Base-by-base conservation (phyloP, 2,797 vertebrate genomes). In the Chloroceryle inda region DNA sequence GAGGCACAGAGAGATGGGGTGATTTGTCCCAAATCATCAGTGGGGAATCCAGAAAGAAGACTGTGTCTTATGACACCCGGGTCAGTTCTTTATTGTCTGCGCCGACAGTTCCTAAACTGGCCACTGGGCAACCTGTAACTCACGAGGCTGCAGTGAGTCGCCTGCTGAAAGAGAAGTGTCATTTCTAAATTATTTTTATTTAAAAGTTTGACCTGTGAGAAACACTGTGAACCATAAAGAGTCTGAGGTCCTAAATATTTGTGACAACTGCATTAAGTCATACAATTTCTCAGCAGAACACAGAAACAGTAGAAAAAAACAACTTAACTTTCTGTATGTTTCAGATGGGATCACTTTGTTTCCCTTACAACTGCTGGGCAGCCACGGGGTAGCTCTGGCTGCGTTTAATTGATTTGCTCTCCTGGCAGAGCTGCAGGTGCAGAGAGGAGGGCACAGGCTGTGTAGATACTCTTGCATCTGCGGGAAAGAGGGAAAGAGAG, bases 401-500 rank as follows among this genome's bases (percentile, higher is more conserved):
- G 9, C 5, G 1, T 67, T 49, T 45, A 40, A 56, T 72, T 38
- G 80, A 37, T 71, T 73, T 89, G 84, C 64, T 88, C 69, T 66
- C 68, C 71, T n/a, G 59, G 63, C 59, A 95, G 71, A 94, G 73
- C 75, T 85, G 78, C 69, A 80, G 58, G 64, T 29, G 72, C 56
- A 53, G 27, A 44, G 63, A 35, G 52, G 37, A 83, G 59, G 45
- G 62, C 73, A 69, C 53, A 16, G 62, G 49, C 59, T 88, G 27
- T 38, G 50, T 5, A 69, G 66, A 76, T 35, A 55, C 45, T 52
- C 81, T 83, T 42, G 29, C 64, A 49, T 42, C 66, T 64, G 45
- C 0, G 0, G 62, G 50, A 33, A 53, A 67, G 38, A 59, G 40
- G 40, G 61, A 5, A 63, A 71, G 45, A 71, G 38, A 71, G 75